Evolutionary conservation across 2,113 vertebrate genomes (phyloP).

Genomic region (Bubo bubo): DNA sequence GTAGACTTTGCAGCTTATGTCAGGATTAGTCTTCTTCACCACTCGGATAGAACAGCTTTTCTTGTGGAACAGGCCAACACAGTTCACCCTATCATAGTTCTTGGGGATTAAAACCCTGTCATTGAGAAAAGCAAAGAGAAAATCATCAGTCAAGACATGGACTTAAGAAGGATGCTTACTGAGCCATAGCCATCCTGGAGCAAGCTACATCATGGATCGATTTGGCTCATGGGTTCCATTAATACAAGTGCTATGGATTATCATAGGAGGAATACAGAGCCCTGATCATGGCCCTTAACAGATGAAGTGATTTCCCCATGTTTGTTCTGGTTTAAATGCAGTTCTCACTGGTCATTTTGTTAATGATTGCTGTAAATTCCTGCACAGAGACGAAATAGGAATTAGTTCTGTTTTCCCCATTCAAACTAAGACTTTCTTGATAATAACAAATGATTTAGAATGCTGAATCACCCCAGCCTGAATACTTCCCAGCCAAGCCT

Average conservation of each 20-base stretch:
- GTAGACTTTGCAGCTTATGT: slow-evolving; percentile 55
- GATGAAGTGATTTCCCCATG: not conserved
- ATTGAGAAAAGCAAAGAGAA: slow-evolving; percentile 18
- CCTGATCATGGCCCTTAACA: not conserved
- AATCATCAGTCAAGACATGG: not conserved
- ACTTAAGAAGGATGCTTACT: not conserved
- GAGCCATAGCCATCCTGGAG: not conserved
- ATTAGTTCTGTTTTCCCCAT: not conserved
- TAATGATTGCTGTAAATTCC: not conserved
- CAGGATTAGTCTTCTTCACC: slow-evolving; percentile 60
- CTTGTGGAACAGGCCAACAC: slow-evolving; percentile 56
- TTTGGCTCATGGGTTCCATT: not conserved
- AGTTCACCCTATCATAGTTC: slow-evolving; percentile 53
- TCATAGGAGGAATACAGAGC: not conserved
- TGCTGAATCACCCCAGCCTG: not conserved
- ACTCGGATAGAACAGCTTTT: slow-evolving; percentile 63
- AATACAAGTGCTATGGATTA: not conserved
- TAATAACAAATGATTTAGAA: not conserved
- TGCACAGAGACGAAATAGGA: not conserved
- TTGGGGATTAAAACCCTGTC: slow-evolving; percentile 53
- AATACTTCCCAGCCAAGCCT: not conserved
- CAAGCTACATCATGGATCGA: not conserved
- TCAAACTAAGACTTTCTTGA: not conserved
- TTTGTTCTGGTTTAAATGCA: not conserved
- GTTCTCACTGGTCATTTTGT: not conserved